phyloP scores from a whole-genome alignment of 2,888 invertebrate genomes.

The Yponomeuta cagnagella region DNA sequence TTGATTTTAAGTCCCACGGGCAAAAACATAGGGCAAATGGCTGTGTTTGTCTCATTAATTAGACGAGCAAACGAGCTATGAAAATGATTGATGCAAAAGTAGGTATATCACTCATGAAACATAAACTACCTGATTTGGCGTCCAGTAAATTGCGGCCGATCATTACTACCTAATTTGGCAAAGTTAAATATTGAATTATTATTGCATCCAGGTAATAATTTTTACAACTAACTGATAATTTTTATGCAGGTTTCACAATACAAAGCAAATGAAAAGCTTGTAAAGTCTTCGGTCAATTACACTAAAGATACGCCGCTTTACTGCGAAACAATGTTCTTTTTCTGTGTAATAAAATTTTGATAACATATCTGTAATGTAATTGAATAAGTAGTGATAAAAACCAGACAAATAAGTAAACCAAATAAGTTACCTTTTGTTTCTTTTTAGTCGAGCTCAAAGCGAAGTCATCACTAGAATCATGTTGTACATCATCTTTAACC shows the following conservation, averaged over 20 bases:
- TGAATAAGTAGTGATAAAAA: neutral
- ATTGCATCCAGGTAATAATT: neutral
- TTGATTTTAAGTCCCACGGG: too few species aligned
- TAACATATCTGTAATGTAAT: neutral
- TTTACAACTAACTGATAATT: neutral
- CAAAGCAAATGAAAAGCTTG: neutral
- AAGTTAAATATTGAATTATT: slow-evolving; percentile 5
- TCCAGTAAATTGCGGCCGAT: slow-evolving; percentile 39
- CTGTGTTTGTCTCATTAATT: too few species aligned
- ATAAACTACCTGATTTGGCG: slow-evolving; percentile 43
- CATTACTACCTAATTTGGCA: slow-evolving; percentile 47
- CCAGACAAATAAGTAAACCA: neutral
- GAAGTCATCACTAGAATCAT: slow-evolving; percentile 57
- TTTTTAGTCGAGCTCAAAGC: slow-evolving; percentile 42
- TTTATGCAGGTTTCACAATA: neutral
- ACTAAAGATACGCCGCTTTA: too few species aligned
- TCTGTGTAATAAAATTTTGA: too few species aligned
- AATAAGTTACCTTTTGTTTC: slow-evolving; percentile 59
- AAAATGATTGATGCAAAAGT: neutral
- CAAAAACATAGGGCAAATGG: too few species aligned
- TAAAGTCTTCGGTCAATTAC: neutral
- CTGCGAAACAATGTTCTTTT: too few species aligned
- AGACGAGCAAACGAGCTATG: neutral
- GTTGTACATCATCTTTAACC: slow-evolving; percentile 42
- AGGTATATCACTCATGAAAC: neutral